Percentiles rank a stretch among this genome's conserved stretches.
These are phyloP conservation scores for Montipora sp. DNA, from an alignment of 64 coral and sea anemone species.

Conservation along the genomic window DNA sequence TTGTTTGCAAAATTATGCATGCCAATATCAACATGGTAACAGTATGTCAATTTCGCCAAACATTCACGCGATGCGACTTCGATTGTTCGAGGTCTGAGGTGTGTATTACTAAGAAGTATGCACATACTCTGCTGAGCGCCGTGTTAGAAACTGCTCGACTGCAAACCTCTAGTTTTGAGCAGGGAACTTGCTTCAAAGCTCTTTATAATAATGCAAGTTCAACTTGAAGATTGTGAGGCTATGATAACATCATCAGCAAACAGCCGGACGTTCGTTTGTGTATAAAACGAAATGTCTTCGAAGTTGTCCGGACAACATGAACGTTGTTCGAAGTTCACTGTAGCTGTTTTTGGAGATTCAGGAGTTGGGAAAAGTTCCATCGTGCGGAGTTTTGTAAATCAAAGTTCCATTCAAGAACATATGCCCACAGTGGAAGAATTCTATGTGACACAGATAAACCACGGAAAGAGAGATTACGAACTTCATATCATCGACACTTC, in stretches of 20 bases:
- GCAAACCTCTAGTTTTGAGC: no score
- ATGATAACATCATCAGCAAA: not conserved
- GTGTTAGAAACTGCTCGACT: no score
- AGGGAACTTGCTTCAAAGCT: no score
- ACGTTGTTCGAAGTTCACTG: conserved; percentile 60
- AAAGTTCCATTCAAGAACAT: conserved; percentile 43
- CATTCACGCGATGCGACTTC: no score
- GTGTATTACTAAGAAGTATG: no score
- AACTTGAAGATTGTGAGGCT: no score
- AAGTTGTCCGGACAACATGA: not conserved
- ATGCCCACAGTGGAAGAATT: conserved; percentile 87
- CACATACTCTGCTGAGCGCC: no score
- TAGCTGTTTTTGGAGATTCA: conserved; percentile 86
- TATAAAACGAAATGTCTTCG: not conserved
- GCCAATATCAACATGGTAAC: no score
- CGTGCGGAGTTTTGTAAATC: conserved; percentile 69
- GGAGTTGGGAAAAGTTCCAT: conserved; percentile 91
- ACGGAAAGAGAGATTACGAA: conserved; percentile 61
- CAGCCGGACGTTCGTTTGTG: not conserved
- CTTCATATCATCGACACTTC: conserved; percentile 88
- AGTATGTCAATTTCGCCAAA: no score
- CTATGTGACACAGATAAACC: conserved; percentile 62
- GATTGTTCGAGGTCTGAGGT: no score
- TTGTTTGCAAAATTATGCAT: no score
- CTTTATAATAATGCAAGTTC: no score